These are phyloP conservation scores for Gerris lacustris DNA, from an alignment of 2,888 invertebrate species.

Conservation along the genomic window DNA sequence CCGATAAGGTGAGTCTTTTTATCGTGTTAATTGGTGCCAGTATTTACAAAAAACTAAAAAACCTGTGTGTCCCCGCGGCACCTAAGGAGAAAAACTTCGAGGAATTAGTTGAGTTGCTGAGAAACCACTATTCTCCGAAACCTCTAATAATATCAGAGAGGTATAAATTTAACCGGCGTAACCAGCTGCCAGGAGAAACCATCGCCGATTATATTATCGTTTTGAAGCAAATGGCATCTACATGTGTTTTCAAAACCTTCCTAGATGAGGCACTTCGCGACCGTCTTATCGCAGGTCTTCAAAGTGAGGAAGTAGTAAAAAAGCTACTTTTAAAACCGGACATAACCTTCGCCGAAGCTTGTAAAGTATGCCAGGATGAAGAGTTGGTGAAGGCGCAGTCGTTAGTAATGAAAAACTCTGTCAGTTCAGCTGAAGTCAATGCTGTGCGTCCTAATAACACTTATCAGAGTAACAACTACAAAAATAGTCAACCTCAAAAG, in stretches of 20 bases:
- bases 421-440: neutral
- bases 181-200: slow-evolving; percentile 14
- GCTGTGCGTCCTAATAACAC: neutral
- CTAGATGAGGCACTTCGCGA: slow-evolving; percentile 17
- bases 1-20: neutral
- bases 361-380: neutral
- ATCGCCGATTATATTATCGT: slow-evolving; percentile 15
- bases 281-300: slow-evolving; percentile 13
- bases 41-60: neutral
- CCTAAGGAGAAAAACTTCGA: neutral
- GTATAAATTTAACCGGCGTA: slow-evolving; percentile 15
- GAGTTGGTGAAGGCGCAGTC: neutral
- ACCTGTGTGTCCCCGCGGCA: neutral
- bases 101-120: neutral
- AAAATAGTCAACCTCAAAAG: neutral
- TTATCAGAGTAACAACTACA: neutral
- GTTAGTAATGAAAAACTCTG: neutral
- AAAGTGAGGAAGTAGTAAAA: neutral
- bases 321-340: neutral
- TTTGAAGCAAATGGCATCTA: slow-evolving; percentile 10
- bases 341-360: neutral
- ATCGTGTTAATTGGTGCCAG: neutral
- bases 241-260: slow-evolving; percentile 15
- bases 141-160: slow-evolving; percentile 13
- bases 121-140: slow-evolving; percentile 5